Base-by-base conservation (phyloP, 2,797 vertebrate genomes). In the Anableps anableps region DNA sequence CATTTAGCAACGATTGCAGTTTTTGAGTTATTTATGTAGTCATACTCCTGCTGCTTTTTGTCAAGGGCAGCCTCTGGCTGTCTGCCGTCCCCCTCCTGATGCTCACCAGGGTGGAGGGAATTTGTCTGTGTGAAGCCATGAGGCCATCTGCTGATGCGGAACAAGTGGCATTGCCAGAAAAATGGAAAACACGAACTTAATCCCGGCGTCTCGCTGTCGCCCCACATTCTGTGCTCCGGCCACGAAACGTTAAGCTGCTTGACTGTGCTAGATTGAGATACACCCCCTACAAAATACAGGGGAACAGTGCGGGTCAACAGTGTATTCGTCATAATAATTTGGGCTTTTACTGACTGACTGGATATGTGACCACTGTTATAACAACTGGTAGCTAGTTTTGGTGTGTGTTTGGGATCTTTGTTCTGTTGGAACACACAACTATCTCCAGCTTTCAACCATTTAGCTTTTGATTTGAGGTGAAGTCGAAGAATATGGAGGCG, bases 71-170 rank as follows among this genome's bases (percentile, higher is more conserved):
- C 23, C 72, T 78, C 72, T 78, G 85, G 76, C 87, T n/a, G 50
- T 74, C 85, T 78, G 75, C 50, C 29, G 23, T 72, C 70, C 79
- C 72, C 38, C n/a, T 76, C 77, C 87, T 81, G 83, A 34, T 83
- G 82, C 88, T 86, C 91, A 88, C 55, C 78, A 78, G 87, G 83
- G 79, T 84, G 87, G 62, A 73, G 21, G 64, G 84, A 90, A 80
- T 73, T 78, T 82, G 79, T 86, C 83, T 74, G 83, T 86, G 38
- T 83, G 86, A 83, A 80, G 88, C 92, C 89, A 29, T n/a, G 85
- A 72, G 82, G 76, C 93, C 93, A 95, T 95, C 93, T 94, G 94
- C 90, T 90, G 90, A 93, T 82, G 78, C 84, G 83, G 88, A 93
- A 91, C 92, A 94, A 94, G 92, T 93, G 91, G 89, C 88, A 89